A percentile compares a stretch with the other conserved stretches of the same genome.
phyloP scores from a whole-genome alignment of 2,888 invertebrate genomes.

The Zygogramma bicolorata region DNA sequence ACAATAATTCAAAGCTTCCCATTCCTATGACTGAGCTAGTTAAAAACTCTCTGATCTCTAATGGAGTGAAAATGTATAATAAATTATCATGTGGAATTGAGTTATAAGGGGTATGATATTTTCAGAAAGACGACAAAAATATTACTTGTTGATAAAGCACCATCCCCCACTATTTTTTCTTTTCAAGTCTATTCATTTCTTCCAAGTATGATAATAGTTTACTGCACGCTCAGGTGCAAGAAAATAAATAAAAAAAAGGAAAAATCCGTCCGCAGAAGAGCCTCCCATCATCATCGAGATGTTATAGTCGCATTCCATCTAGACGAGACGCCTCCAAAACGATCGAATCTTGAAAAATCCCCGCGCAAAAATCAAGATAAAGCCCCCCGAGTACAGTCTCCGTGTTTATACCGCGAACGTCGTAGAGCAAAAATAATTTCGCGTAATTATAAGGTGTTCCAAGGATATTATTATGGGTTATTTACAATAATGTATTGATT shows the following conservation, averaged over 20 bases:
- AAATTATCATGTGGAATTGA: no score
- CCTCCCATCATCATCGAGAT: background rate
- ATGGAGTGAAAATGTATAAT: no score
- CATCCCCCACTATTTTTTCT: no score
- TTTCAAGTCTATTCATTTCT: no score
- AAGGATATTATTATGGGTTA: conserved; percentile 57
- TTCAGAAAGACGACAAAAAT: no score
- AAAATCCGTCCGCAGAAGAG: background rate
- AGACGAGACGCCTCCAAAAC: background rate
- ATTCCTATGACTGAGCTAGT: no score
- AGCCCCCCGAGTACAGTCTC: conserved; percentile 35
- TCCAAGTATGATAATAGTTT: no score
- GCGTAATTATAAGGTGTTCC: conserved; percentile 50
- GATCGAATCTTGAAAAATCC: conserved; percentile 16
- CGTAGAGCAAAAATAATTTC: conserved; percentile 36
- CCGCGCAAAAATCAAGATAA: conserved; percentile 29
- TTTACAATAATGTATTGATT: conserved; percentile 58
- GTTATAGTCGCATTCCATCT: conserved; percentile 15
- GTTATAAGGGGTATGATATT: no score
- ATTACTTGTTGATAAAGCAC: no score
- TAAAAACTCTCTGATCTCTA: no score
- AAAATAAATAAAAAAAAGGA: no score
- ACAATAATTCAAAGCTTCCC: no score
- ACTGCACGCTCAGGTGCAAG: background rate
- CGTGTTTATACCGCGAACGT: conserved; percentile 32